These are phyloP conservation scores for Oryzias woworae DNA, from an alignment of 2,113 vertebrate species.

Conservation along the genomic window DNA sequence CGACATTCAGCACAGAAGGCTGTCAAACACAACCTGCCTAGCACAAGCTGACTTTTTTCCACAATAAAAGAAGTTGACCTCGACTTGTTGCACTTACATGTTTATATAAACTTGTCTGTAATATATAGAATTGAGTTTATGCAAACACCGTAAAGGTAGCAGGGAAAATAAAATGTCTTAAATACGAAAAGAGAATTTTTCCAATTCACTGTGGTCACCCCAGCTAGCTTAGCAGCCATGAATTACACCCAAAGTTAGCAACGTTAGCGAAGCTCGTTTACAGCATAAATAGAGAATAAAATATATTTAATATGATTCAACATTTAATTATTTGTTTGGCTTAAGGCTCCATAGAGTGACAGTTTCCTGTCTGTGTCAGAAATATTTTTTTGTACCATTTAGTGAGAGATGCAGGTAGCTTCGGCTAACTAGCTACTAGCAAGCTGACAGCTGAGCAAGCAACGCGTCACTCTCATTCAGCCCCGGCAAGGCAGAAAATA, in stretches of 20 bases:
- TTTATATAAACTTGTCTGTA: background rate
- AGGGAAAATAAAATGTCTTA: background rate
- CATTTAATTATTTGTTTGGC: background rate
- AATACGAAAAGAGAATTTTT: background rate
- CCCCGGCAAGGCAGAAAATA: constrained; percentile 2
- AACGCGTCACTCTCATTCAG: constrained; percentile 40
- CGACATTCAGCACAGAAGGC: constrained; percentile 24
- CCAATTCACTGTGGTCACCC: constrained; percentile 33
- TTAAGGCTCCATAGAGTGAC: background rate
- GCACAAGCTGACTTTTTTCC: constrained; percentile 45
- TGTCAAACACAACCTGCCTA: constrained; percentile 56
- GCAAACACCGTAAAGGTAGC: background rate
- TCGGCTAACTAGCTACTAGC: constrained; percentile 43
- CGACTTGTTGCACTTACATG: constrained; percentile 50
- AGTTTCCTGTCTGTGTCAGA: background rate
- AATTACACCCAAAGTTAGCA: constrained; percentile 9
- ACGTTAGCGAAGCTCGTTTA: background rate
- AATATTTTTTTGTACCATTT: background rate
- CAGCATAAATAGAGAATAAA: background rate
- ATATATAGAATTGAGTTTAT: background rate
- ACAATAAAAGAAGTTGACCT: constrained; percentile 38
- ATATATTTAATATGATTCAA: too few species aligned
- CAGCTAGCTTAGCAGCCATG: constrained; percentile 37
- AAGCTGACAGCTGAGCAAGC: constrained; percentile 42
- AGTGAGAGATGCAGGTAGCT: constrained; percentile 32